Percentiles rank a stretch among this genome's conserved stretches.
Conservation (phyloP, 2,113 vertebrate species). For the Etheostoma cragini region DNA sequence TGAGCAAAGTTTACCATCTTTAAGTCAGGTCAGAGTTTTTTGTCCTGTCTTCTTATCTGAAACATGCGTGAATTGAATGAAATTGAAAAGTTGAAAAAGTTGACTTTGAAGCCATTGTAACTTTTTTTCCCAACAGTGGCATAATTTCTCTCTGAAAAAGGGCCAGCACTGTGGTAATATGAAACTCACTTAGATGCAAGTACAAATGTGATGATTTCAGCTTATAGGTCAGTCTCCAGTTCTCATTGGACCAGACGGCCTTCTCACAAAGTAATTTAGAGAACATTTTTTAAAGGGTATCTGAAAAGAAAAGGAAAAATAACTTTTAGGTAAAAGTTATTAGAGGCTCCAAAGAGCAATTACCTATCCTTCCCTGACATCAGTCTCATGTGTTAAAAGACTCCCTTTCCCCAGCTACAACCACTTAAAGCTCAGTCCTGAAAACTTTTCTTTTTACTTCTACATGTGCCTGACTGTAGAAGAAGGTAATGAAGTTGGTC, state of each 20-base stretch:
- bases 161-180: conserved; percentile 24
- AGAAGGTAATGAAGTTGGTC: not conserved
- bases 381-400: not conserved
- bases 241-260: conserved; percentile 11
- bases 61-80: not conserved
- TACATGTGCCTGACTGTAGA: not conserved
- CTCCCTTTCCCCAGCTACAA: not conserved
- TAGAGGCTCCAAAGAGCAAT: conserved; percentile 1
- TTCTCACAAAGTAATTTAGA: not conserved
- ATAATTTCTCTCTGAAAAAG: conserved; percentile 48
- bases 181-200: conserved; percentile 36
- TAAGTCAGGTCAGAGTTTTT: not conserved
- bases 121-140: conserved; percentile 27
- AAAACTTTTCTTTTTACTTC: conserved; percentile 10
- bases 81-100: conserved; percentile 12
- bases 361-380: conserved; percentile 7
- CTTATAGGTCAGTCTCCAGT: conserved; percentile 20
- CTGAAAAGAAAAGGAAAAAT: not conserved
- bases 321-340: not conserved
- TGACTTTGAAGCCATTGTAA: conserved; percentile 7
- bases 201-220: conserved; percentile 39
- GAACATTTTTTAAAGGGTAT: not conserved
- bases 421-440: not conserved
- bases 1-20: not conserved
- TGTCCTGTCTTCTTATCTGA: not conserved